Percentiles rank a stretch among this genome's conserved stretches.
Evolutionary conservation across 2,888 invertebrate genomes (phyloP).

Genomic region (Sinhomidia bicolor): DNA sequence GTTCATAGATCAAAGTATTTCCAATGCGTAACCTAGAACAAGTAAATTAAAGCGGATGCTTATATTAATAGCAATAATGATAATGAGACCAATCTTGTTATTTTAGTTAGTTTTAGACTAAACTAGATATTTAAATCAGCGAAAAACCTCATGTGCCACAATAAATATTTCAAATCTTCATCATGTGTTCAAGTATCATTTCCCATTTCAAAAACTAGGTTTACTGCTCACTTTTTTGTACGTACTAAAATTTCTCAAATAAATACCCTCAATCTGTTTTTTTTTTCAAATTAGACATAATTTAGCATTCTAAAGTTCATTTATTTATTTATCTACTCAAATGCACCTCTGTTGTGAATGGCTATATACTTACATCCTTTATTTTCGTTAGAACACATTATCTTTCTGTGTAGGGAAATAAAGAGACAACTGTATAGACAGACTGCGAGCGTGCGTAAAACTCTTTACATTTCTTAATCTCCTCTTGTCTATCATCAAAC

Average conservation of each 20-base stretch:
- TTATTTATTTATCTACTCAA: not conserved
- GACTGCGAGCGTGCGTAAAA: slow-evolving; percentile 22
- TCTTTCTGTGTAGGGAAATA: not conserved
- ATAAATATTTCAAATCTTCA: no score
- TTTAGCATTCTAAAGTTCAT: not conserved
- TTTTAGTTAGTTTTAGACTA: no score
- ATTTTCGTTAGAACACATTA: not conserved
- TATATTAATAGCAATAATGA: no score
- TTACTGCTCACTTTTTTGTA: slow-evolving; percentile 30
- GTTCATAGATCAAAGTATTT: no score
- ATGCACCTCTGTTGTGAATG: not conserved
- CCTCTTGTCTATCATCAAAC: not conserved
- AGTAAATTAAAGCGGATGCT: no score
- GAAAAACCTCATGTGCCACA: no score
- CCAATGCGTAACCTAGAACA: no score
- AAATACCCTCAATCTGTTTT: not conserved
- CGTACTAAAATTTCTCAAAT: not conserved
- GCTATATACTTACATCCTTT: not conserved
- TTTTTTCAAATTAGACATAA: not conserved
- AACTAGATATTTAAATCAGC: no score
- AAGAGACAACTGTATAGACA: not conserved
- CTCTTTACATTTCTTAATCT: slow-evolving; percentile 34
- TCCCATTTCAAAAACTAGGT: slow-evolving; percentile 20
- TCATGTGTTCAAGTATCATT: not conserved
- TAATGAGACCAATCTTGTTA: no score